Percentiles rank a stretch among this genome's conserved stretches.
Evolutionary conservation across 2,888 invertebrate species (phyloP).

Genomic region (Plebejus melissa): DNA sequence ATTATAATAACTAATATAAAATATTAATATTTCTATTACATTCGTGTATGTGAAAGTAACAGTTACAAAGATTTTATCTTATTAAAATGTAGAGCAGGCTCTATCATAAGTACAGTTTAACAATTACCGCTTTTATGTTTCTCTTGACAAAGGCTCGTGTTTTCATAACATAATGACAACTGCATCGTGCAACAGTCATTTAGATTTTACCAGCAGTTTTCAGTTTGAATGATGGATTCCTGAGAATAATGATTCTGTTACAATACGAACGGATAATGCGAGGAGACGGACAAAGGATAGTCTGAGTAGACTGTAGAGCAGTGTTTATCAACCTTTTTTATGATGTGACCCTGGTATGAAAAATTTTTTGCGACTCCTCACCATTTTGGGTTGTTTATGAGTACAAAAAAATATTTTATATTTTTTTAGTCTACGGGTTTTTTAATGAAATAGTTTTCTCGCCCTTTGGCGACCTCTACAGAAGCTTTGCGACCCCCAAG

Average conservation of each 20-base stretch:
- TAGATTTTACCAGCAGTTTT: slow-evolving; percentile 10
- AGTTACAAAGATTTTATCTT: background rate
- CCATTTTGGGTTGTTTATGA: too few relatives aligned
- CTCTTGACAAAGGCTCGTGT: background rate
- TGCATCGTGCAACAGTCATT: slow-evolving; percentile 16
- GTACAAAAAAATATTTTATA: too few relatives aligned
- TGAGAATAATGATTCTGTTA: slow-evolving; percentile 32
- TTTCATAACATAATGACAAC: slow-evolving; percentile 4
- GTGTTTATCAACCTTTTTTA: too few relatives aligned
- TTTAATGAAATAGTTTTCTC: too few relatives aligned
- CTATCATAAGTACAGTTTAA: background rate
- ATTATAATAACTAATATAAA: too few relatives aligned
- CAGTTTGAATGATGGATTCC: slow-evolving; percentile 15
- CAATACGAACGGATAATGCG: slow-evolving; percentile 34
- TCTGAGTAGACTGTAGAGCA: slow-evolving; percentile 33
- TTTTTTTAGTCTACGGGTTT: too few relatives aligned
- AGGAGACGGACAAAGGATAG: slow-evolving; percentile 42
- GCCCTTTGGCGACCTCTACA: too few relatives aligned
- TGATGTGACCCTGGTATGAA: too few relatives aligned
- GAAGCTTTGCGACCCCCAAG: too few relatives aligned
- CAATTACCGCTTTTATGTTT: background rate
- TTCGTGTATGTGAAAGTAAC: too few relatives aligned
- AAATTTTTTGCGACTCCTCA: too few relatives aligned
- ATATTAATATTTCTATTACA: too few relatives aligned
- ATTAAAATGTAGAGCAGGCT: background rate